Conservation (phyloP, 2,888 invertebrate genomes). For the Eristalis intricaria region DNA sequence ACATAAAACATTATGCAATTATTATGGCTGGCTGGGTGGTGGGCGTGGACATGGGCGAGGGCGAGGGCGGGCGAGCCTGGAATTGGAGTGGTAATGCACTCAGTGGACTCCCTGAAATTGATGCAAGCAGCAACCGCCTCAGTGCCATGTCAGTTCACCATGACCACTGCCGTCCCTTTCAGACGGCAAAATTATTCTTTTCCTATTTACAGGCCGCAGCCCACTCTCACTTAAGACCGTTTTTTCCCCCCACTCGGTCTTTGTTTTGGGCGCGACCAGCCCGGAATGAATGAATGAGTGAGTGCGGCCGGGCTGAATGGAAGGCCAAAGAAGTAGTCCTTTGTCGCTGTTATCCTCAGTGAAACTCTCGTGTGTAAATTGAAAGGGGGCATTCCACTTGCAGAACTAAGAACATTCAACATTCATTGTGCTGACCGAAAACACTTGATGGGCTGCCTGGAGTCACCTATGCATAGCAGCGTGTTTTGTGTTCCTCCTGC, state of each 20-base stretch:
- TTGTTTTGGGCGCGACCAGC: slow-evolving; percentile 39
- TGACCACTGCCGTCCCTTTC: slow-evolving; percentile 57
- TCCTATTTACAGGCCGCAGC: slow-evolving; percentile 51
- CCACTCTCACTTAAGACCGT: slow-evolving; percentile 14
- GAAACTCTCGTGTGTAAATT: background rate
- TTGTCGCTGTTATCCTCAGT: slow-evolving; percentile 30
- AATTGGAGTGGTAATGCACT: background rate
- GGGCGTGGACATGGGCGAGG: background rate
- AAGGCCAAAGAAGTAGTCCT: slow-evolving; percentile 44
- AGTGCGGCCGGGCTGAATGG: slow-evolving; percentile 40
- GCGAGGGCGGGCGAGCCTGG: background rate
- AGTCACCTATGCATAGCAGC: background rate
- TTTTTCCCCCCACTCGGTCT: slow-evolving; percentile 28
- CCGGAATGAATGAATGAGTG: slow-evolving; percentile 53
- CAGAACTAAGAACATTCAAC: background rate
- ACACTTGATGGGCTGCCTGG: background rate
- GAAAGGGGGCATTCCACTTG: background rate
- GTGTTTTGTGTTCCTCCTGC: background rate
- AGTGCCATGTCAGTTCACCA: background rate
- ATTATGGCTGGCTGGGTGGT: slow-evolving; percentile 55
- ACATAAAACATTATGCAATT: slow-evolving; percentile 72
- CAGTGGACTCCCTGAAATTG: slow-evolving; percentile 47
- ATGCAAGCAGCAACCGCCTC: slow-evolving; percentile 35
- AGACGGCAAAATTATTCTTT: slow-evolving; percentile 60
- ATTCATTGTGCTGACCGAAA: slow-evolving; percentile 48